Evolutionary conservation across 2,797 vertebrate genomes (phyloP).

Genomic region (Bovichtus diacanthus): DNA sequence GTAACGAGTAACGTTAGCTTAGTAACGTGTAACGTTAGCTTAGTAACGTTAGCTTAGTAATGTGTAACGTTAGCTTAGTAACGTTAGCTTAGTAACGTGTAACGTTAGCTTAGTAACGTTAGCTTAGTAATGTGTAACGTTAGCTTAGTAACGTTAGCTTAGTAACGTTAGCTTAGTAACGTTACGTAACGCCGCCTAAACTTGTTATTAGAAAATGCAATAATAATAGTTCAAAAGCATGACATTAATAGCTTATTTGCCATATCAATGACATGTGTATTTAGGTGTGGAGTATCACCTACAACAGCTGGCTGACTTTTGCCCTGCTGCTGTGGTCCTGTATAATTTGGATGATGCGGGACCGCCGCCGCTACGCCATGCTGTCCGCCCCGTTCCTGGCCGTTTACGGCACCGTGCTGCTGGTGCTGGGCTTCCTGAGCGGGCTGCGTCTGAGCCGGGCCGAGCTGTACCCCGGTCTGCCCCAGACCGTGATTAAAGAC

Average conservation of each 20-base stretch:
- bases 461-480: constrained; percentile 83
- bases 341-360: constrained; percentile 84
- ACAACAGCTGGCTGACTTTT: constrained; percentile 86
- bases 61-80: neutral
- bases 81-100: too few species aligned
- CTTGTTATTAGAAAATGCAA: neutral
- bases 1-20: too few species aligned
- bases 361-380: constrained; percentile 85
- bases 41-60: too few species aligned
- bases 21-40: too few species aligned
- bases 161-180: neutral
- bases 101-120: neutral
- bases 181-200: neutral
- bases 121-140: too few species aligned
- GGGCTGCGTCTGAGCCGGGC: constrained; percentile 81
- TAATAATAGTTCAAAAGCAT: neutral
- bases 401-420: constrained; percentile 84
- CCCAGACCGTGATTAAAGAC: constrained; percentile 80
- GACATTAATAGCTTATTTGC: neutral
- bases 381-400: constrained; percentile 90
- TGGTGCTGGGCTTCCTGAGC: constrained; percentile 83
- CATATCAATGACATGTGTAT: neutral
- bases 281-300: constrained; percentile 87
- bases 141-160: neutral
- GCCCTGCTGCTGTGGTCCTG: constrained; percentile 88